Evolutionary conservation across 2,888 invertebrate genomes (phyloP).

Genomic region (Agrilus mali): DNA sequence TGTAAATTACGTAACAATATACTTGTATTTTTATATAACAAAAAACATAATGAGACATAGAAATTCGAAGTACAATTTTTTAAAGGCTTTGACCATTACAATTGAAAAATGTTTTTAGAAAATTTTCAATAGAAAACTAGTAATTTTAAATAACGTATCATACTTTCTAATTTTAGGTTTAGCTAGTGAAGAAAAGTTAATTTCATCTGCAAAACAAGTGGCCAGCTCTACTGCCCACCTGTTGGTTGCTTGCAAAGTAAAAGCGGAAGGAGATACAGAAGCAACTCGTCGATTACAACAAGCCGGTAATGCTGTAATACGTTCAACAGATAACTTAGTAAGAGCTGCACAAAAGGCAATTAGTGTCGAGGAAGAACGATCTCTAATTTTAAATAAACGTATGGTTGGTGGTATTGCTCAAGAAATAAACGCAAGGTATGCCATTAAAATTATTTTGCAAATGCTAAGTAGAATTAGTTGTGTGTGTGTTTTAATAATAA

Average conservation of each 20-base stretch:
- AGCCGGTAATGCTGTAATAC: conserved; percentile 93
- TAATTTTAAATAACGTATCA: no score
- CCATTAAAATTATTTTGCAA: not conserved
- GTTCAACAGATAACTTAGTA: conserved; percentile 95
- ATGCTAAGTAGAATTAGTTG: not conserved
- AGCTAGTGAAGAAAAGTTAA: conserved; percentile 88
- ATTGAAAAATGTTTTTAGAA: no score
- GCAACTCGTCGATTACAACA: conserved; percentile 83
- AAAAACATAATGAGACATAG: no score
- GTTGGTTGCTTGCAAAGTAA: conserved; percentile 96
- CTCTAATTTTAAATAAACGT: conserved; percentile 75
- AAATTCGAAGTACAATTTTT: no score
- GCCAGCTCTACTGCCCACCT: conserved; percentile 96
- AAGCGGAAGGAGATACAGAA: conserved; percentile 91
- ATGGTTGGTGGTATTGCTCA: conserved; percentile 97
- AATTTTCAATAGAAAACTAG: no score
- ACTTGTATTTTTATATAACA: no score
- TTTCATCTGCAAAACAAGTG: conserved; percentile 92
- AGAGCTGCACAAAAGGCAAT: conserved; percentile 88
- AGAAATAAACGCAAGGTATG: conserved; percentile 74
- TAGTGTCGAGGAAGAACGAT: conserved; percentile 82
- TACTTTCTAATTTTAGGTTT: conserved; percentile 28
- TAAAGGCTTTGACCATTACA: no score
- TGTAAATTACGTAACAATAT: no score
- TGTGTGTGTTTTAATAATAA: not conserved